These are phyloP conservation scores for Syrista parreyssii DNA, from an alignment of 2,888 invertebrate species.

Conservation along the genomic window DNA sequence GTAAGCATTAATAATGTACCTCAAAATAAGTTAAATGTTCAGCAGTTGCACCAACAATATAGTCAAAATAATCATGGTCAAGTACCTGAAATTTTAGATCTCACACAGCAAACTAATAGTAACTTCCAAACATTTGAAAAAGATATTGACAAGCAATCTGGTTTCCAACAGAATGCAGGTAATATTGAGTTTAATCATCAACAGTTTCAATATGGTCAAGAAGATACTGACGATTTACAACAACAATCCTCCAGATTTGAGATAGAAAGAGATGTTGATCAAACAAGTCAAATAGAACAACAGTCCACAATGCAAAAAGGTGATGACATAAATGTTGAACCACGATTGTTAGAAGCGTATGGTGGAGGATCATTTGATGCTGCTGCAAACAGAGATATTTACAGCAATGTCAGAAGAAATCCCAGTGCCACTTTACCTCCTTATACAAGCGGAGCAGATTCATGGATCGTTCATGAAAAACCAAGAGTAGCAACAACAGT, in stretches of 20 bases:
- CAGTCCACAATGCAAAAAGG: constrained; percentile 9
- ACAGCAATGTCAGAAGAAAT: constrained; percentile 39
- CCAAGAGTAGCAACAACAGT: constrained; percentile 23
- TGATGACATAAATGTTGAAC: constrained; percentile 21
- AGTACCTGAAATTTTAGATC: not conserved
- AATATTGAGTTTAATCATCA: not conserved
- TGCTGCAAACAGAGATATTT: constrained; percentile 39
- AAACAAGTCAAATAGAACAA: not conserved
- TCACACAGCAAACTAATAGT: not conserved
- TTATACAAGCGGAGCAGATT: constrained; percentile 27
- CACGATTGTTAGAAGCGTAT: constrained; percentile 52
- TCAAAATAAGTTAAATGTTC: not conserved
- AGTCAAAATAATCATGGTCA: not conserved
- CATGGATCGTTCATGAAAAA: constrained; percentile 51
- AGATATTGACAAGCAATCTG: not conserved
- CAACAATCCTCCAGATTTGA: not conserved
- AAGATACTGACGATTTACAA: not conserved
- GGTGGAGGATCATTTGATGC: constrained; percentile 50
- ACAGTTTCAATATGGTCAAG: not conserved
- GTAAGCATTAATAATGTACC: not conserved
- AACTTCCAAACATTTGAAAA: not conserved
- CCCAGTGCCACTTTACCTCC: constrained; percentile 49
- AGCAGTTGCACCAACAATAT: not conserved
- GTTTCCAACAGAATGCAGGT: not conserved
- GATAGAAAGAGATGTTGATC: not conserved